Conservation (phyloP, 2,888 invertebrate species). For the Lasioglossum malachurum region DNA sequence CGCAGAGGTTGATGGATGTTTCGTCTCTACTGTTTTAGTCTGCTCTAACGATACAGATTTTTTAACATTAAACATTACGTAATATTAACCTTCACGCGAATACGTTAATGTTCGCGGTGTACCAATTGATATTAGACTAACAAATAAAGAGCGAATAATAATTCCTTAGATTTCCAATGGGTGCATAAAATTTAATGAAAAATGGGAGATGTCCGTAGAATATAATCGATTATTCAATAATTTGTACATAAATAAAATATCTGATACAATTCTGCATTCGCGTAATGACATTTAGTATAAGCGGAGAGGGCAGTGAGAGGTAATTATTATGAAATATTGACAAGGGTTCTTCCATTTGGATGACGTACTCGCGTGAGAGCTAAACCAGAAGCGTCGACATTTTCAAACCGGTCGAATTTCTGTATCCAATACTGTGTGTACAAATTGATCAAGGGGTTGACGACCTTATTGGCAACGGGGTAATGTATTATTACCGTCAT, state of each 20-base stretch:
- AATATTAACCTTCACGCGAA: not conserved
- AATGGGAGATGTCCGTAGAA: not conserved
- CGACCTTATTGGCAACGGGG: not conserved
- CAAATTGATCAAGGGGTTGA: not conserved
- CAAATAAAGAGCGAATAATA: not conserved
- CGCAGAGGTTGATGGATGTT: not conserved
- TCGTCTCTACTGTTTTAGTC: not conserved
- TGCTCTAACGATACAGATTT: not conserved
- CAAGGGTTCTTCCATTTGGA: not conserved
- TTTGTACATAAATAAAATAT: not conserved
- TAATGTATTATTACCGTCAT: not conserved
- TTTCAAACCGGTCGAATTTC: not conserved
- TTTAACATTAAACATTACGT: not conserved
- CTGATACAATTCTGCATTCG: not conserved
- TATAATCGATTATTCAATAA: not conserved
- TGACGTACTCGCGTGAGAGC: not conserved
- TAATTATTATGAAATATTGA: conserved; percentile 6
- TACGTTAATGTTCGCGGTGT: not conserved
- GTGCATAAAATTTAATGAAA: not conserved
- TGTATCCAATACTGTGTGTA: not conserved
- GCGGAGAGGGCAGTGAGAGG: not conserved
- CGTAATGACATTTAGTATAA: not conserved
- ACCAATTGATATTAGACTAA: not conserved
- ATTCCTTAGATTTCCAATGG: not conserved
- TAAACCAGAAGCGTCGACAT: not conserved